Percentiles rank a stretch among this genome's conserved stretches.
Conservation (phyloP, 2,888 invertebrate genomes). For the Rhodophaea formosa region DNA sequence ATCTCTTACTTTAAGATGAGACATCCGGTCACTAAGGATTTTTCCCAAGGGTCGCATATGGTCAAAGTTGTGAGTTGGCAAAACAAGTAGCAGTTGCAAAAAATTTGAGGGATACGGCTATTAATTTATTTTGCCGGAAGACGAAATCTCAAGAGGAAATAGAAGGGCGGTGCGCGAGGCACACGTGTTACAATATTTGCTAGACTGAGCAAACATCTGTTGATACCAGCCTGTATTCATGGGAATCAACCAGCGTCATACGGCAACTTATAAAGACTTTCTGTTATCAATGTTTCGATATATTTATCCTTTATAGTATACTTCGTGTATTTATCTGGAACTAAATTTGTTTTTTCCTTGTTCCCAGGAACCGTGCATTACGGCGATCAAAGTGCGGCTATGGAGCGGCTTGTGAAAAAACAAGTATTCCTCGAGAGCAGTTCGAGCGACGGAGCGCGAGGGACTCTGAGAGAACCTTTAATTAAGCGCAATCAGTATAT, state of each 20-base stretch:
- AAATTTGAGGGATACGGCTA: conserved; percentile 54
- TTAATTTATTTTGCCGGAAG: conserved; percentile 79
- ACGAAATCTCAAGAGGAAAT: conserved; percentile 79
- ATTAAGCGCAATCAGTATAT: conserved; percentile 81
- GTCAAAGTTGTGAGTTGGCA: conserved; percentile 44
- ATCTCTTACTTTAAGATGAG: conserved; percentile 41
- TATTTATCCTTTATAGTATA: conserved; percentile 15
- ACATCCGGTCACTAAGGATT: conserved; percentile 59
- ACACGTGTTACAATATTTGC: conserved; percentile 82
- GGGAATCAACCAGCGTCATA: conserved; percentile 41
- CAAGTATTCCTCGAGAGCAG: conserved; percentile 69
- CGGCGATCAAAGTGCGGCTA: conserved; percentile 75
- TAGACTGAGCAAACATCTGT: conserved; percentile 72
- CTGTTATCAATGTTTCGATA: conserved; percentile 29
- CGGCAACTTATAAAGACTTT: conserved; percentile 21
- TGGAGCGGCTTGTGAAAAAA: conserved; percentile 77
- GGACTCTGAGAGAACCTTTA: conserved; percentile 72
- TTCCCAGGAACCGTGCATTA: conserved; percentile 71
- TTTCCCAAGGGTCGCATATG: conserved; percentile 55
- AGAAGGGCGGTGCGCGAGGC: conserved; percentile 66
- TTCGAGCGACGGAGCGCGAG: conserved; percentile 65
- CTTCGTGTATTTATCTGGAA: conserved; percentile 22
- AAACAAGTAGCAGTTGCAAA: conserved; percentile 59
- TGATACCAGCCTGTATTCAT: conserved; percentile 54
- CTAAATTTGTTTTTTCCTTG: conserved; percentile 52